Conservation (phyloP, 1,140 invertebrate genomes). For the Drosophila bocki region DNA sequence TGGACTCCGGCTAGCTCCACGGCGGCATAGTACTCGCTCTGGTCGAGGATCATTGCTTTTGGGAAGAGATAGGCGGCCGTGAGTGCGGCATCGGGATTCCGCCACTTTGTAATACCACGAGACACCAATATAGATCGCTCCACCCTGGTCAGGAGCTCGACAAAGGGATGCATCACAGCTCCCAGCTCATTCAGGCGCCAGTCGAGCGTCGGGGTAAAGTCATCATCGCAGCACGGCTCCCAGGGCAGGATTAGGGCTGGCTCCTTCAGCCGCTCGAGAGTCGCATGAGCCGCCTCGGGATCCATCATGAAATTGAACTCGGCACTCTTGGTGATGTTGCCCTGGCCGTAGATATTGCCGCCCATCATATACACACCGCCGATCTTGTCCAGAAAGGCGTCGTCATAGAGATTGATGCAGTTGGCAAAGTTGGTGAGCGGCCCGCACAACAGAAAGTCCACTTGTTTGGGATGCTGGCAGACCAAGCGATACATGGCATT, state of each 20-base stretch:
- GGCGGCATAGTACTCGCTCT: constrained; percentile 78
- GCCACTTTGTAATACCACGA: constrained; percentile 72
- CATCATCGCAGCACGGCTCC: constrained; percentile 86
- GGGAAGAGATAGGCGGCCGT: constrained; percentile 86
- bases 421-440: constrained; percentile 92
- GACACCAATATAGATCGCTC: constrained; percentile 83
- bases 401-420: constrained; percentile 88
- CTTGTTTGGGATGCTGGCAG: constrained; percentile 33
- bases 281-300: constrained; percentile 91
- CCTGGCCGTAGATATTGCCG: constrained; percentile 89
- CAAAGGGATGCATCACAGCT: constrained; percentile 73
- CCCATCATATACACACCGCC: constrained; percentile 91
- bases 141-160: constrained; percentile 86
- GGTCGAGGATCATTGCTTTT: constrained; percentile 61
- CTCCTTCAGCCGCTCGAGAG: constrained; percentile 86
- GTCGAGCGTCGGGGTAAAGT: constrained; percentile 73
- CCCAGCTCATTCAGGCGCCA: constrained; percentile 85
- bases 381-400: constrained; percentile 87
- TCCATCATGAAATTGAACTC: constrained; percentile 93
- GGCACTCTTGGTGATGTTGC: constrained; percentile 88
- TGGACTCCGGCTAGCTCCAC: constrained; percentile 52
- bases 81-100: constrained; percentile 87
- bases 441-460: constrained; percentile 79
- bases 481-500: constrained; percentile 86
- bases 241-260: constrained; percentile 88